Evolutionary conservation across 2,888 invertebrate species (phyloP), one percentile per base, ranked within the genome.

Genomic region (Zygogramma bicolorata): DNA sequence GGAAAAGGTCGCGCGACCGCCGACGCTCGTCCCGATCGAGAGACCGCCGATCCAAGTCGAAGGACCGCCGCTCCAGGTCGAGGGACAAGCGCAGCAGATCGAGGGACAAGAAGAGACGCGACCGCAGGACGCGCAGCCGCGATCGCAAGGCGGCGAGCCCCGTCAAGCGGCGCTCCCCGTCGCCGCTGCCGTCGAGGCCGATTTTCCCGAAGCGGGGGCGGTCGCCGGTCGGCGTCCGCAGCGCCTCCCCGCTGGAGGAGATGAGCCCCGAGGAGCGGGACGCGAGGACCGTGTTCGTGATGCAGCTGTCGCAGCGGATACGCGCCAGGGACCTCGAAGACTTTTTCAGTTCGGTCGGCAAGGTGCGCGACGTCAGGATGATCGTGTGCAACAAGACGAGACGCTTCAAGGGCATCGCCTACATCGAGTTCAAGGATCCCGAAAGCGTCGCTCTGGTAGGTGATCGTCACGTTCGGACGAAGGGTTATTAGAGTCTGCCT

Each of bases 311-410:
- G 69, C 97, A 98, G 84, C 91, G 96, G 81, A 98, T 97, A 83
- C 91, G 97, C 80, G 97, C 95, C 68, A 92, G 97, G 78, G 99
- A 99, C 87, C 88, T 99, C 76, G 98, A 99, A 88, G 99, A 99
- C 87, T 99, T 99, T 88, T 99, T 99, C 88, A 97, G 97, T 29
- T 95, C 98, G 74, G 98, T 99, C 72, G 99, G 99, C 57, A 98
- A 98, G 91, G 98, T 98, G 71, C 92, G 97, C 81, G 99, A 99
- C 89, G 99, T 99, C 20, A 91, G 99, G 83, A 93, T 99, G 81
- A 99, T 99, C 71, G 98, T 98, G 69, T 99, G 99, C 88, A 99
- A 98, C 88, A 98, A 99, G 88, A 99, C 99, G 0, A 92, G 99
- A 84, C 90, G 99, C 79, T 99, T 99, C 84, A 99, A 99, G 88